Base-by-base conservation (phyloP, 2,888 invertebrate genomes). In the Agonopterix arenella region DNA sequence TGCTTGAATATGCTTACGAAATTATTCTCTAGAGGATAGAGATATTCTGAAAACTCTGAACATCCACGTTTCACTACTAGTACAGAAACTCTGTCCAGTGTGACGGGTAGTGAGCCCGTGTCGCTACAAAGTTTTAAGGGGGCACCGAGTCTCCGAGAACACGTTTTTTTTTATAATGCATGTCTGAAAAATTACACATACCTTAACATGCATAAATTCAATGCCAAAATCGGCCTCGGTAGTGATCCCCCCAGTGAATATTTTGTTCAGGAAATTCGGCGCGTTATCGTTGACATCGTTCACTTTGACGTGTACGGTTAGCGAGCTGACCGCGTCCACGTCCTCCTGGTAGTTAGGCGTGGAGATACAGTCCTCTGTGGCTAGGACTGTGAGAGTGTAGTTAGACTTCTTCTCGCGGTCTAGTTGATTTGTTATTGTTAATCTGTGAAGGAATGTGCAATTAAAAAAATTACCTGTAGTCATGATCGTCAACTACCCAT, bases 181-280 rank as follows among this genome's bases (percentile, higher is more conserved):
- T n/a, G n/a, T n/a, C n/a, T n/a, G n/a, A 13, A 13, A 18, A 18
- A 18, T 18, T 4, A 2, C 18, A 18, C 40, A 11, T 79, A 94
- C 96, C 90, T 95, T 93, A 0, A 97, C 90, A 57, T 92, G 90
- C 95, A 97, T 95, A 68, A 97, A 95, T 64, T 94, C 93, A 0
- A 94, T 93, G 0, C 97, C 98, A 75, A 97, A 98, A 73, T 96
- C 95, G 0, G 97, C 96, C 57, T 95, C 96, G 0, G 98, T 97
- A 10, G 98, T 97, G 1, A 98, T 95, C 1, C 98, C 98, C 0
- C 98, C 97, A 0, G 98, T 98, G 71, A 98, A 97, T 54, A 97
- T 92, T 58, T 92, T 91, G 53, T 93, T 93, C 2, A 91, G 83
- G 71, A 98, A 98, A 65, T 90, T 90, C 0, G 98, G 98, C 0